phyloP scores from a whole-genome alignment of 2,113 vertebrate species.

The Vulpes ferrilata region DNA sequence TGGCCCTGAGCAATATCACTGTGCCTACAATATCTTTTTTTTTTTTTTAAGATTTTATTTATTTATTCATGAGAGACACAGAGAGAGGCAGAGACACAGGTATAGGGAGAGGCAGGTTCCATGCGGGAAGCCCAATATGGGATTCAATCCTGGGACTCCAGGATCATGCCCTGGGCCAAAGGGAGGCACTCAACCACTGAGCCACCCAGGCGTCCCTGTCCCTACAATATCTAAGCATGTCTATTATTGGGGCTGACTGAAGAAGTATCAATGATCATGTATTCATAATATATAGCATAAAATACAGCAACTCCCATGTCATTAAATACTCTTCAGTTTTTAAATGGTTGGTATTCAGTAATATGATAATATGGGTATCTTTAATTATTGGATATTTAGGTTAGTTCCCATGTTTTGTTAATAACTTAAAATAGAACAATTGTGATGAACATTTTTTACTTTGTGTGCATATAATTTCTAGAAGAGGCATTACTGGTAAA shows the following conservation, averaged over 20 bases:
- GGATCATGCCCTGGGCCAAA: too few relatives aligned
- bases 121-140: too few relatives aligned
- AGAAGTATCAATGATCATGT: background rate
- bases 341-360: slow-evolving; percentile 36
- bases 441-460: slow-evolving; percentile 34
- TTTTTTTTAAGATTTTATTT: too few relatives aligned
- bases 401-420: background rate
- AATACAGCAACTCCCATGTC: background rate
- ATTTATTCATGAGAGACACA: too few relatives aligned
- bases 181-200: too few relatives aligned
- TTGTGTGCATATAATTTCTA: slow-evolving; percentile 27
- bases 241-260: background rate
- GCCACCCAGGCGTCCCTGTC: background rate
- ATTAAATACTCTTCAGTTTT: slow-evolving; percentile 18
- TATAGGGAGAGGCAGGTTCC: too few relatives aligned
- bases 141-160: too few relatives aligned
- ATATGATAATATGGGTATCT: background rate
- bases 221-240: background rate
- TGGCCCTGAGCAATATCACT: background rate
- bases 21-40: background rate
- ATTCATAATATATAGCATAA: background rate
- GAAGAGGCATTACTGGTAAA: background rate
- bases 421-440: slow-evolving; percentile 41
- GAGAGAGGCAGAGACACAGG: too few relatives aligned
- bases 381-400: slow-evolving; percentile 16